Evolutionary conservation across 2,797 vertebrate genomes (phyloP).

Genomic region (Mionectes olivaceus): DNA sequence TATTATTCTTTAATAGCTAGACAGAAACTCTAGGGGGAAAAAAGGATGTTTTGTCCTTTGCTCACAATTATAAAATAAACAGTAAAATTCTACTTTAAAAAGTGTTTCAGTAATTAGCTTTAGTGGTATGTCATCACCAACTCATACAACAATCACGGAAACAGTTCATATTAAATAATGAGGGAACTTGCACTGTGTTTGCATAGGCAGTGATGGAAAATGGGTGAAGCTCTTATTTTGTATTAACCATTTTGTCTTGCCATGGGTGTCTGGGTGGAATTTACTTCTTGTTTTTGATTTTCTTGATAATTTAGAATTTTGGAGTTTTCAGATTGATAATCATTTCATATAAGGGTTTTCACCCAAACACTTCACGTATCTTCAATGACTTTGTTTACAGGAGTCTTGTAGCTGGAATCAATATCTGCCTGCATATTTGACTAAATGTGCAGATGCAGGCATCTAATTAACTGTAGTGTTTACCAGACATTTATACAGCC

Average conservation of each 20-base stretch:
- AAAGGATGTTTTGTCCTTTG: not conserved
- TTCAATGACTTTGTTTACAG: conserved; percentile 56
- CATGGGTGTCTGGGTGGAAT: not conserved
- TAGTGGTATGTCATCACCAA: not conserved
- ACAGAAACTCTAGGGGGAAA: not conserved
- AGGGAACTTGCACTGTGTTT: not conserved
- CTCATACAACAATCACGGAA: not conserved
- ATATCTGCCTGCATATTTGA: conserved; percentile 34
- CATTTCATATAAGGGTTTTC: not conserved
- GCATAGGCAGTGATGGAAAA: not conserved
- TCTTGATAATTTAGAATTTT: conserved; percentile 15
- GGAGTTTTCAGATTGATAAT: not conserved
- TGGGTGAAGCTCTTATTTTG: not conserved
- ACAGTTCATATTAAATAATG: not conserved
- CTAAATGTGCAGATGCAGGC: conserved; percentile 29
- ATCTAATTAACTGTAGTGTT: conserved; percentile 59
- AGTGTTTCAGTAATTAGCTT: not conserved
- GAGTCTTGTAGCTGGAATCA: conserved; percentile 28
- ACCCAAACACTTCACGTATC: conserved; percentile 42
- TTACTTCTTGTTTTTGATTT: not conserved
- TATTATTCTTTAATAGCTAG: not conserved
- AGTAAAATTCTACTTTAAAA: not conserved
- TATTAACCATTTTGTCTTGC: not conserved
- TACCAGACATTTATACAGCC: conserved; percentile 24
- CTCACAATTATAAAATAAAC: not conserved